Conservation (phyloP, 2,888 invertebrate genomes). For the Asteroscopus sphinx region DNA sequence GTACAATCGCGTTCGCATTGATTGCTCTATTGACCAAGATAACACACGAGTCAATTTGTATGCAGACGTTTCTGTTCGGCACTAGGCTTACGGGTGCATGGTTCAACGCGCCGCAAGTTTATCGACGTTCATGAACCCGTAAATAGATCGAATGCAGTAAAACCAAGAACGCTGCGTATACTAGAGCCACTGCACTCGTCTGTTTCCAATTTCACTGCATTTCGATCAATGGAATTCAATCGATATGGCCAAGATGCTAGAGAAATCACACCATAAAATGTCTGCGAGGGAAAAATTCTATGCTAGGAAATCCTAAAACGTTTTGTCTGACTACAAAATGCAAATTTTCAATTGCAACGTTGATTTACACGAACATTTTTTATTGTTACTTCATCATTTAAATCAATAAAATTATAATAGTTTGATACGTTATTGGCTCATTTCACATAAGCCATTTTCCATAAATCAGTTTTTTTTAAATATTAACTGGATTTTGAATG, state of each 20-base stretch:
- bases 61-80: conserved; percentile 59
- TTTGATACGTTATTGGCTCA: background rate
- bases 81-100: conserved; percentile 57
- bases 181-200: conserved; percentile 64
- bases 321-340: background rate
- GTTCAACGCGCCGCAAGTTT: conserved; percentile 78
- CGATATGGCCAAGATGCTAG: conserved; percentile 56
- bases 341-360: no score
- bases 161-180: conserved; percentile 68
- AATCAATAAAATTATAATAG: background rate
- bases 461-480: conserved; percentile 24
- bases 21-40: conserved; percentile 29
- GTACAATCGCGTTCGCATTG: conserved; percentile 8
- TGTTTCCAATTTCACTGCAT: conserved; percentile 82
- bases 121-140: conserved; percentile 83
- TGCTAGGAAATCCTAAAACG: background rate
- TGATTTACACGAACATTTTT: background rate
- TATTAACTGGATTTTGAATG: conserved; percentile 14
- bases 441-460: conserved; percentile 25
- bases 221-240: conserved; percentile 79
- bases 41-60: conserved; percentile 57
- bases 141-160: conserved; percentile 88
- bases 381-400: no score
- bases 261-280: conserved; percentile 32
- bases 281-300: background rate